Evolutionary conservation across 2,113 vertebrate species (phyloP).

Genomic region (Prietella phreatophila): DNA sequence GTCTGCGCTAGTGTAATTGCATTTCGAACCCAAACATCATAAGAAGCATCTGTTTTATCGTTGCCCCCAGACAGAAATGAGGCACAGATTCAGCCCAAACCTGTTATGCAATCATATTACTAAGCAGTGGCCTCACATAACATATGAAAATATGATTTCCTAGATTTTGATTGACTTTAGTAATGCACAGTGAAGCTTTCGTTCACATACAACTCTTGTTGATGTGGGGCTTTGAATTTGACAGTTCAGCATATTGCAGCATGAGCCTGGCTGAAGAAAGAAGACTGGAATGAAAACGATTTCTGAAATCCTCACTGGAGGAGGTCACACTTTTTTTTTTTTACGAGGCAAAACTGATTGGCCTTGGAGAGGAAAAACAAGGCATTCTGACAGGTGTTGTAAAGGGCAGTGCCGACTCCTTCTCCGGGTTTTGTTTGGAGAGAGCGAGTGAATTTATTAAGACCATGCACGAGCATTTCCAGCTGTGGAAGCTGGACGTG

Average conservation of each 20-base stretch:
- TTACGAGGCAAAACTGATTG: constrained; percentile 44
- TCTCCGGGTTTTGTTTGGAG: constrained; percentile 45
- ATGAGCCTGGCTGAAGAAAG: background rate
- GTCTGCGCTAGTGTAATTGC: constrained; percentile 38
- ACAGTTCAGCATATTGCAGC: background rate
- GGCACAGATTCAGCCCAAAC: constrained; percentile 18
- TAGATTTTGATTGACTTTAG: background rate
- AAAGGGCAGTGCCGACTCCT: constrained; percentile 34
- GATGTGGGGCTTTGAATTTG: background rate
- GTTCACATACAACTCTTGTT: background rate
- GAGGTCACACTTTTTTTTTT: constrained; percentile 6
- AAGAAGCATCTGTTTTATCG: constrained; percentile 37
- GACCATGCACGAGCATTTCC: constrained; percentile 32
- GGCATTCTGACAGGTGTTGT: constrained; percentile 22
- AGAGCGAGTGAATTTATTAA: constrained; percentile 34
- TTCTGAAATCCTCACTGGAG: constrained; percentile 44
- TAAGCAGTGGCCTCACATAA: background rate
- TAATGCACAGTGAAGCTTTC: background rate
- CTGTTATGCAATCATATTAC: constrained; percentile 29
- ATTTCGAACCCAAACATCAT: constrained; percentile 39
- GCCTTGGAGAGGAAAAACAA: constrained; percentile 32
- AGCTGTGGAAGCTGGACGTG: constrained; percentile 39
- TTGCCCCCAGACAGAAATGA: constrained; percentile 14
- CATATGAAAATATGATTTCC: background rate
- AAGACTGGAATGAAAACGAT: constrained; percentile 5